These are phyloP conservation scores for Ormyrus pomaceus DNA, from an alignment of 2,888 invertebrate genomes.

Conservation along the genomic window DNA sequence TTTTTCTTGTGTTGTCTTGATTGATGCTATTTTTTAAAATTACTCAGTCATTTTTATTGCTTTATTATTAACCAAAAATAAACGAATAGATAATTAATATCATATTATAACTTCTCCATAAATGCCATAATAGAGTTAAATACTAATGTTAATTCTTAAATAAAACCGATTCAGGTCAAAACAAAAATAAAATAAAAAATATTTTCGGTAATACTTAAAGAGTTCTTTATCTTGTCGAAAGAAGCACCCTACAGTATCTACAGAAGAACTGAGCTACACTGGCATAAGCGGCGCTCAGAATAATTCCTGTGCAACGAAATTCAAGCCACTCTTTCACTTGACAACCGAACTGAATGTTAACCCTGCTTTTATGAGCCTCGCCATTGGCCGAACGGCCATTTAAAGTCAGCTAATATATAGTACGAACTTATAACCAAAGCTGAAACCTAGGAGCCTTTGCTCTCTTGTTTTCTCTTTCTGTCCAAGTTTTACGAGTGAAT, in stretches of 20 bases:
- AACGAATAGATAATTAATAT: too few species aligned
- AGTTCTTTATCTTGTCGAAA: neutral
- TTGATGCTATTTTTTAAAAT: too few species aligned
- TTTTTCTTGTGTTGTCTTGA: too few species aligned
- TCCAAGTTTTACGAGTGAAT: constrained; percentile 70
- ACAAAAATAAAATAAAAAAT: too few species aligned
- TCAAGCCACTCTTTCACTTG: constrained; percentile 73
- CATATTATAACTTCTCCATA: too few species aligned
- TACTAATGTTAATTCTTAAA: too few species aligned
- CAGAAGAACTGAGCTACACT: constrained; percentile 13
- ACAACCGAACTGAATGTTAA: constrained; percentile 74
- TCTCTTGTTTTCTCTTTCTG: constrained; percentile 29
- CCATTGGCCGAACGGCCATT: constrained; percentile 71
- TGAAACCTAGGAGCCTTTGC: constrained; percentile 70
- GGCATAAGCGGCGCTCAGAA: constrained; percentile 64
- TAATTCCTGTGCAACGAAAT: constrained; percentile 68
- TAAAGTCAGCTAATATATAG: constrained; percentile 72
- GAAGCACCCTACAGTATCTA: constrained; percentile 2
- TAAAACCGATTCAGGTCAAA: too few species aligned
- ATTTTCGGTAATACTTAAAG: too few species aligned
- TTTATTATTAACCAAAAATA: too few species aligned
- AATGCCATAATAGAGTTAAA: too few species aligned
- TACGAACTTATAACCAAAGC: constrained; percentile 74
- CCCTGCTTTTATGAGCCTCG: constrained; percentile 73
- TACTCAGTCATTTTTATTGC: constrained; percentile 34